Conservation (phyloP, 2,797 vertebrate species). For the Eospalax fontanierii region DNA sequence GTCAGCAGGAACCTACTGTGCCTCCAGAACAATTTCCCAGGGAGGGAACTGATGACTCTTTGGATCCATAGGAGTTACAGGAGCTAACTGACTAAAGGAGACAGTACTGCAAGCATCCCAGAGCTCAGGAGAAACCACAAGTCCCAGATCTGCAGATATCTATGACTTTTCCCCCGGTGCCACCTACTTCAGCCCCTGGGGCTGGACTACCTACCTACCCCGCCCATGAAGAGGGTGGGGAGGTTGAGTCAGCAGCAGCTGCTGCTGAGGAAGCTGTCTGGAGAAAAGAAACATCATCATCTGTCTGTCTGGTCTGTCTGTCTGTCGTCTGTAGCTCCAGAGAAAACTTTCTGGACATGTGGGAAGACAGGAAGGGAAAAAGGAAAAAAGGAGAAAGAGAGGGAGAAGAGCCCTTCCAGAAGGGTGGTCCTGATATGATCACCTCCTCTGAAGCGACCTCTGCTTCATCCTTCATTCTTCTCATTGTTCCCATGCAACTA, state of each 20-base stretch:
- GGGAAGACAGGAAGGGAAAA: neutral
- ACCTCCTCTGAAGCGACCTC: neutral
- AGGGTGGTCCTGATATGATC: neutral
- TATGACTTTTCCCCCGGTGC: neutral
- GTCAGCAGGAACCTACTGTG: neutral
- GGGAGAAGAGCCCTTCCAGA: neutral
- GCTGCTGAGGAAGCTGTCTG: slow-evolving; percentile 68
- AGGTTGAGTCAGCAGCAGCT: slow-evolving; percentile 76
- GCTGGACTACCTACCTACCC: neutral
- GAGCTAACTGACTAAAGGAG: neutral
- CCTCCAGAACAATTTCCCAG: neutral
- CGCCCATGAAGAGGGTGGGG: slow-evolving; percentile 52
- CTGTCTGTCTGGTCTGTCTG: slow-evolving; percentile 62
- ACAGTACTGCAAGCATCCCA: neutral
- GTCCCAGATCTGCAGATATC: slow-evolving; percentile 39
- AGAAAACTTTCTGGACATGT: slow-evolving; percentile 23
- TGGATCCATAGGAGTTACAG: neutral
- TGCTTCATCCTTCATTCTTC: neutral
- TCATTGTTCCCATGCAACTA: neutral
- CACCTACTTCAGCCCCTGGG: slow-evolving; percentile 16
- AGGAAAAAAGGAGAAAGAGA: neutral
- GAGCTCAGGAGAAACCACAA: neutral
- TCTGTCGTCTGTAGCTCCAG: slow-evolving; percentile 37
- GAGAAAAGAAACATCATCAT: slow-evolving; percentile 47
- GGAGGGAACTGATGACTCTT: neutral